A percentile compares a stretch with the other conserved stretches of the same genome.
phyloP scores from a whole-genome alignment of 2,797 vertebrate genomes.

The Myripristis jacobus region DNA sequence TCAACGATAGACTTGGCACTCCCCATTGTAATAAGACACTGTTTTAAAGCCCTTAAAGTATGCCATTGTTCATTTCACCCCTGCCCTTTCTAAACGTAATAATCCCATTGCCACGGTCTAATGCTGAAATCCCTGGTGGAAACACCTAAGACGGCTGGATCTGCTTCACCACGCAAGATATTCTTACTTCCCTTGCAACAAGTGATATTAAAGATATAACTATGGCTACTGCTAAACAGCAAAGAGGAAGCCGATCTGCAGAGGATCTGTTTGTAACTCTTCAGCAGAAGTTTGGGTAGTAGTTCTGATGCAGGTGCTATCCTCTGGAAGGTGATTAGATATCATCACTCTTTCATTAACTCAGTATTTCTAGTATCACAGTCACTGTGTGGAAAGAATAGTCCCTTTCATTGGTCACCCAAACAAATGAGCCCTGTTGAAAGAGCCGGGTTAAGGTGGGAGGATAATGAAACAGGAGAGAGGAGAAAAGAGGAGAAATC shows the following conservation, averaged over 20 bases:
- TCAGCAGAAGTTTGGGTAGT: constrained; percentile 43
- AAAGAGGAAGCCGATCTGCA: constrained; percentile 71
- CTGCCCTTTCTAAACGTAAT: constrained; percentile 71
- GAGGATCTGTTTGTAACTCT: constrained; percentile 50
- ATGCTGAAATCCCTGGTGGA: constrained; percentile 78
- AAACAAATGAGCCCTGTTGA: constrained; percentile 72
- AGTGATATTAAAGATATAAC: constrained; percentile 62
- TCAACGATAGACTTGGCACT: constrained; percentile 54
- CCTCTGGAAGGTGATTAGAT: constrained; percentile 78
- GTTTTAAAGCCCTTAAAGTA: constrained; percentile 79
- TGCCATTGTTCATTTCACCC: constrained; percentile 79
- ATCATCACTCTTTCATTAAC: constrained; percentile 85
- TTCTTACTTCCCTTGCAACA: constrained; percentile 52
- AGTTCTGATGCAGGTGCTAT: constrained; percentile 71
- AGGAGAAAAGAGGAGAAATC: constrained; percentile 40
- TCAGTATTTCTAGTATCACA: constrained; percentile 72
- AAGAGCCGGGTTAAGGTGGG: constrained; percentile 73
- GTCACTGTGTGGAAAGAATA: constrained; percentile 74
- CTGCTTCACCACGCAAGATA: constrained; percentile 75
- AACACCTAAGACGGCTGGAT: constrained; percentile 70
- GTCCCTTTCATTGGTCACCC: constrained; percentile 70
- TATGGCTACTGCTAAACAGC: constrained; percentile 21
- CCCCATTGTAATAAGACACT: constrained; percentile 75
- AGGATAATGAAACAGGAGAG: constrained; percentile 71
- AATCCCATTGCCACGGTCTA: constrained; percentile 76